Base-by-base conservation (phyloP, 2,113 vertebrate genomes). In the Rostratula benghalensis region DNA sequence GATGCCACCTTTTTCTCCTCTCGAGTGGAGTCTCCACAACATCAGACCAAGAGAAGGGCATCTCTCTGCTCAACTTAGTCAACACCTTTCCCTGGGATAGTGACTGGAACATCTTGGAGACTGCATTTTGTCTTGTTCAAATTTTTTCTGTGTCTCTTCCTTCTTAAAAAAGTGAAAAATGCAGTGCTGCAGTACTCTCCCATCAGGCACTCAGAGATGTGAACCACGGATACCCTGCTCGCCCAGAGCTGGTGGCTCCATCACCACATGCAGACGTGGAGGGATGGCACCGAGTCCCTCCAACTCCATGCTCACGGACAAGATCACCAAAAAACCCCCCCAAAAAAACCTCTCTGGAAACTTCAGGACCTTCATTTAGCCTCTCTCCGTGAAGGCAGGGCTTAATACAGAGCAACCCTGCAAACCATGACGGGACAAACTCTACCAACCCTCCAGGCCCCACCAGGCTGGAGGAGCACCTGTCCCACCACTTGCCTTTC, bases 341-440 rank as follows among this genome's bases (percentile, higher is more conserved):
- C 37, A 59, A 46, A 27, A 27, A 46, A 46, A 28, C 21, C 35
- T 73, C 21, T 4, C 11, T 30, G 59, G 53, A 67, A 48, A 11
- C 45, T 35, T 20, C 63, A 67, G 50, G 41, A 64, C 10, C 39
- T 35, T n/a, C 21, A 3, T 24, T n/a, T 6, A 33, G 1, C 46
- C 30, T 8, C 57, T 20, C 27, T 54, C 60, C 9, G 5, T 9
- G 23, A 37, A 53, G 63, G 15, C 5, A 91, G 63, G 14, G 7
- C 59, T 50, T 2, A 1, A 7, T 3, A 11, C 13, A 15, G 27
- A 6, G 19, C 0, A 6, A 43, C 0, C 3, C 6, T 18, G 12
- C 43, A 17, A 30, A 5, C 35, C 28, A 4, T 63, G 1, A 1
- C 28, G 51, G 63, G 53, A 73, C 22, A 45, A 37, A 33, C 20